These are phyloP conservation scores for Clarias gariepinus DNA, from an alignment of 2,113 vertebrate genomes.

Conservation along the genomic window DNA sequence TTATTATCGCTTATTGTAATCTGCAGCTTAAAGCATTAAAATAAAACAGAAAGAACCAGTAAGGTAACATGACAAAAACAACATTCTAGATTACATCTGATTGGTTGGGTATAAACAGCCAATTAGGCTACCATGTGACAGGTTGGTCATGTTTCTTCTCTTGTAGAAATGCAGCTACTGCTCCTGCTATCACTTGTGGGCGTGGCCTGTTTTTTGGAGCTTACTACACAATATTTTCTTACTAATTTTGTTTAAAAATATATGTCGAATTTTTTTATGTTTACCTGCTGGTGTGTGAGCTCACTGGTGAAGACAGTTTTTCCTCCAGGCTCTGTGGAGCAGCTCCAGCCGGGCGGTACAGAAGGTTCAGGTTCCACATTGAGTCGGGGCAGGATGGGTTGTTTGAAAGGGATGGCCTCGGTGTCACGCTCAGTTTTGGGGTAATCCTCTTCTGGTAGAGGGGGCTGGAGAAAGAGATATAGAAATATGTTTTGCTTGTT, in stretches of 20 bases:
- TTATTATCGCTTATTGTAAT: background rate
- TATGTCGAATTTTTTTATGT: no score
- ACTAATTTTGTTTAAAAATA: background rate
- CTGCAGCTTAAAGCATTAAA: background rate
- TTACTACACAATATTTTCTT: background rate
- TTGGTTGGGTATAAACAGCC: background rate
- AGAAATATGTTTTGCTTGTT: no score
- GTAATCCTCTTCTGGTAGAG: conserved; percentile 86
- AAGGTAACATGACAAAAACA: background rate
- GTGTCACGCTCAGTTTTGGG: conserved; percentile 15
- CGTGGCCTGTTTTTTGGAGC: background rate
- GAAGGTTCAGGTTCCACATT: conserved; percentile 28
- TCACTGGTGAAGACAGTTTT: conserved; percentile 62
- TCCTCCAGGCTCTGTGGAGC: conserved; percentile 57
- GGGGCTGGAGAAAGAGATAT: conserved; percentile 71
- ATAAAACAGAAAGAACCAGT: background rate
- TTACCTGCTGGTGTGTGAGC: conserved; percentile 69
- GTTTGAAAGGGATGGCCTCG: conserved; percentile 51
- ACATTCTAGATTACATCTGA: background rate
- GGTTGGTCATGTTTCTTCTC: background rate
- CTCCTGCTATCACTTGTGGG: background rate
- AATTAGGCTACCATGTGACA: background rate
- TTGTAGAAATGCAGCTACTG: background rate
- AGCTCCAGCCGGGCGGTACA: conserved; percentile 63
- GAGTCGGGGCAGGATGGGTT: conserved; percentile 57